phyloP scores from a whole-genome alignment of 2,113 vertebrate species.

The Brachyhypopomus occidentalis region DNA sequence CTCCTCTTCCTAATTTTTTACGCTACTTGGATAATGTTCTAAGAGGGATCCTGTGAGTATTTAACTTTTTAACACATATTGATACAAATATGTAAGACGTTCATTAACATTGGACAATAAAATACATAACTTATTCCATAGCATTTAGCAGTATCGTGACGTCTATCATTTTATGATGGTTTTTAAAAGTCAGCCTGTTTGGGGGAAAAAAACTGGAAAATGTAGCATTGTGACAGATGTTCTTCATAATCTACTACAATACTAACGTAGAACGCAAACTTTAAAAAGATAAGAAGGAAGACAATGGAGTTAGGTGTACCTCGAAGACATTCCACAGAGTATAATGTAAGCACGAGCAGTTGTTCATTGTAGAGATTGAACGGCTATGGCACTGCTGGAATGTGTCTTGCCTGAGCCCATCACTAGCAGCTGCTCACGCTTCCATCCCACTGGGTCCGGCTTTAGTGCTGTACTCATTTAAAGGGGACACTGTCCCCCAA shows the following conservation, averaged over 20 bases:
- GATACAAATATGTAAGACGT: neutral
- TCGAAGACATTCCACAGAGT: neutral
- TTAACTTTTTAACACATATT: slow-evolving; percentile 5
- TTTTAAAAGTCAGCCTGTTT: neutral
- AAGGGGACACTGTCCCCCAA: neutral
- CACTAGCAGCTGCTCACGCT: slow-evolving; percentile 61
- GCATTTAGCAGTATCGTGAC: too few species aligned
- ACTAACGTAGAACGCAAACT: too few species aligned
- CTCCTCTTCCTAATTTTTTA: slow-evolving; percentile 36
- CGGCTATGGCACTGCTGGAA: slow-evolving; percentile 48
- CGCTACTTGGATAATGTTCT: slow-evolving; percentile 31
- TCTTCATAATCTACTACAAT: too few species aligned
- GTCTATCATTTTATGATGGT: neutral
- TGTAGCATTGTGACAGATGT: neutral
- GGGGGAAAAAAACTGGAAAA: neutral
- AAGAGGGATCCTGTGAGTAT: slow-evolving; percentile 43
- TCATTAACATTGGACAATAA: too few species aligned
- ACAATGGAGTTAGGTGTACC: neutral
- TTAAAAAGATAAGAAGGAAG: neutral
- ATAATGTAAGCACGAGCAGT: slow-evolving; percentile 22
- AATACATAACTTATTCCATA: too few species aligned
- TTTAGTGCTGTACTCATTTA: slow-evolving; percentile 24
- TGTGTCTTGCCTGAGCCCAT: slow-evolving; percentile 52
- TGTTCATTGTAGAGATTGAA: slow-evolving; percentile 21
- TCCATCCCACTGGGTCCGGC: slow-evolving; percentile 16